Percentiles rank a stretch among this genome's conserved stretches.
phyloP scores from a whole-genome alignment of 1,140 invertebrate species.

The Rhopalosiphum padi region DNA sequence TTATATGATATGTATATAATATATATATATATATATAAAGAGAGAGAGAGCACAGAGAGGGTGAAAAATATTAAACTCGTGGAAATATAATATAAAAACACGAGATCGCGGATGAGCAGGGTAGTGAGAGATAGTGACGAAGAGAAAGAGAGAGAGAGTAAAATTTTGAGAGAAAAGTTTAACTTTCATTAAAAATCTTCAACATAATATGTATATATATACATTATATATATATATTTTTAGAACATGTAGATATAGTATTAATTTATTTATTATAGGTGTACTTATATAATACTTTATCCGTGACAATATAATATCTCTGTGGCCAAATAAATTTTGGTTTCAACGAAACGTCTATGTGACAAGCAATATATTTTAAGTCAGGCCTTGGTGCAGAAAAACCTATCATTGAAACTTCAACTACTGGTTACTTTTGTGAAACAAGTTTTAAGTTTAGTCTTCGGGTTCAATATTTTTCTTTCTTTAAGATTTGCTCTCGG shows the following conservation, averaged over 20 bases:
- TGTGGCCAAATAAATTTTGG: neutral
- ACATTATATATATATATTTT: neutral
- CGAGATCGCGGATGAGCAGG: neutral
- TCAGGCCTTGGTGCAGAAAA: neutral
- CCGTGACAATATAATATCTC: neutral
- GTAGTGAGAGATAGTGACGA: no score
- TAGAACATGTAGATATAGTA: neutral
- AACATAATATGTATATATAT: neutral
- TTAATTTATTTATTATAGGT: neutral
- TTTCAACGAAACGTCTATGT: neutral
- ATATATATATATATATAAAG: conserved; percentile 17
- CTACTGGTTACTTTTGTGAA: neutral
- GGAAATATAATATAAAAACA: conserved; percentile 27
- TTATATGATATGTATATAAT: neutral
- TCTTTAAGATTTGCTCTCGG: neutral
- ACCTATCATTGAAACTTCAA: neutral
- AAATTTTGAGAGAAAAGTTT: neutral
- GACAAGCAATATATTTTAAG: no score
- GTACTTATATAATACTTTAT: neutral
- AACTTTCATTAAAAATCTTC: conserved; percentile 11
- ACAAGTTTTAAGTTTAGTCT: neutral
- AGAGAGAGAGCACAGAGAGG: neutral
- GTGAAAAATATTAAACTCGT: conserved; percentile 48
- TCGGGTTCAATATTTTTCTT: neutral
- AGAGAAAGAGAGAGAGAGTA: neutral